Evolutionary conservation across 2,888 invertebrate genomes (phyloP), one percentile per base, ranked within the genome.

Genomic region (Hypena proboscidalis): DNA sequence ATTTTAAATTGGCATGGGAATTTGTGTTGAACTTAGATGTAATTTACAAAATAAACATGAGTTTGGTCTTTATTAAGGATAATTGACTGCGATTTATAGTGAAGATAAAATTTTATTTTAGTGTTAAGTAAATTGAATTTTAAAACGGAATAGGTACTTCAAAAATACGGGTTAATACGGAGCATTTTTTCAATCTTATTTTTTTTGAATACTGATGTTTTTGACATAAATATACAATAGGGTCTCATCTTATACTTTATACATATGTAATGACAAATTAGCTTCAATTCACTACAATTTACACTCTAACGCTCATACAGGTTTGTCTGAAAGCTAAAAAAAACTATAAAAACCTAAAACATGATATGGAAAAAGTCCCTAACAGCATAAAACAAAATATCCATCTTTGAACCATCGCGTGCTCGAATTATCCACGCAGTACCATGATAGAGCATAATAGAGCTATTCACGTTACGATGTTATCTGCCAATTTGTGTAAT

Each of bases 401-500:
- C 17, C 11, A 13, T 9, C 21, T 6, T 8, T 22, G 13, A 7
- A 29, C 13, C 23, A 34, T 55, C 41, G 58, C 60, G 38, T 60
- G 60, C 45, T 39, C 49, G 33, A 35, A 57, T 58, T 51, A 45
- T 30, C 31, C 43, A 47, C 39, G 47, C 41, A 43, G 26, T 60
- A 33, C 15, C 27, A 15, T 27, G 21, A 38, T 50, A 39, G 45
- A 32, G 43, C 49, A 54, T 63, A 48, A 57, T 60, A 20, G 53
- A 46, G 43, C 21, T 27, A 37, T 49, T 59, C 57, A 48, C 44
- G 52, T 44, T 36, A 35, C 22, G 59, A 59, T 57, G 42, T 35
- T 32, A 62, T 61, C 55, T 23, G 14, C 4, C 34, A 50, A 41
- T 57, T 44, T 34, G 38, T 47, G 45, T 45, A 49, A 56, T 49